phyloP scores from a whole-genome alignment of 2,888 invertebrate genomes.

The Heliconius erato region DNA sequence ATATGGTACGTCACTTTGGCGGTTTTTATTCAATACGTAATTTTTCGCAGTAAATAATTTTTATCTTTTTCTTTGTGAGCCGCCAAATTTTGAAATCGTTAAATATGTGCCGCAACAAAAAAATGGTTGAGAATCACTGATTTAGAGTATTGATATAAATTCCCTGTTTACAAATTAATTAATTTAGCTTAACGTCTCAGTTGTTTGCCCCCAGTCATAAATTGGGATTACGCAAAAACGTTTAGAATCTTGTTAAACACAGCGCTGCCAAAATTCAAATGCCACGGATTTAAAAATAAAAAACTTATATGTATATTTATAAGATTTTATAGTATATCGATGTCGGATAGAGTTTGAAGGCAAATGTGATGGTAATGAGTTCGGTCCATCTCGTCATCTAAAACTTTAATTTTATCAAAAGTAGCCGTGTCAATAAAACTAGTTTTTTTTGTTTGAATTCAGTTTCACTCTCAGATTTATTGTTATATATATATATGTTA shows the following conservation, averaged over 20 bases:
- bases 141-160: background rate
- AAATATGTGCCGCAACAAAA: too few relatives aligned
- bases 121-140: too few relatives aligned
- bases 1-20: too few relatives aligned
- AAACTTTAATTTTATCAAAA: too few relatives aligned
- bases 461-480: too few relatives aligned
- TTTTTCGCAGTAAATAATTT: too few relatives aligned
- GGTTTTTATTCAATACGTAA: too few relatives aligned
- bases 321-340: too few relatives aligned
- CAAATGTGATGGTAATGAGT: background rate
- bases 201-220: constrained; percentile 41
- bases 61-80: too few relatives aligned
- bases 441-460: background rate
- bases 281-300: background rate
- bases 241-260: constrained; percentile 43
- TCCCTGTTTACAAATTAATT: constrained; percentile 36
- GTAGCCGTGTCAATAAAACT: background rate
- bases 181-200: constrained; percentile 42
- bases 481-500: background rate
- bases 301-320: background rate
- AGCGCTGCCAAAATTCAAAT: constrained; percentile 33
- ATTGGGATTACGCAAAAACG: constrained; percentile 46
- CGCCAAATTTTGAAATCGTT: too few relatives aligned
- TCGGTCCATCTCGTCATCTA: too few relatives aligned
- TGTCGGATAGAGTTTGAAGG: background rate